Percentiles rank a stretch among this genome's conserved stretches.
Evolutionary conservation across 2,888 invertebrate species (phyloP).

Genomic region (Malthinus seriepunctatus): DNA sequence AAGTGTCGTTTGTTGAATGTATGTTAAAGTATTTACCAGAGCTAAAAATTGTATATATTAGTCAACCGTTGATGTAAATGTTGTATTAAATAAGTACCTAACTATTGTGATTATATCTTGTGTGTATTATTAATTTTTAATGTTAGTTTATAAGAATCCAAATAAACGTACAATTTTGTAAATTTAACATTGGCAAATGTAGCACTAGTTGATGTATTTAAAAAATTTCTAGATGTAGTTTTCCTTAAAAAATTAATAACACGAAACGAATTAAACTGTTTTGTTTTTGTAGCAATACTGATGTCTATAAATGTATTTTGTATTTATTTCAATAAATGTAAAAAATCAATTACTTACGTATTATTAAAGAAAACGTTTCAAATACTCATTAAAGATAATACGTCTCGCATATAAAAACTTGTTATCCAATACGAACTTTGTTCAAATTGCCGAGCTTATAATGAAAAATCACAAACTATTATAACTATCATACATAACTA

Average conservation of each 20-base stretch:
- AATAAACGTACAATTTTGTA: neutral
- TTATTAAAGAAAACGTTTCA: neutral
- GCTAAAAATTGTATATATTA: slow-evolving; percentile 18
- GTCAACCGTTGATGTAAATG: slow-evolving; percentile 4
- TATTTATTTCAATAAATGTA: slow-evolving; percentile 7
- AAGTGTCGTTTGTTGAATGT: slow-evolving; percentile 20
- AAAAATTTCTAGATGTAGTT: neutral
- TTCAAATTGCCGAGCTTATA: neutral
- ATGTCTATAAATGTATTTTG: slow-evolving; percentile 2
- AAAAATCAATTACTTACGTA: neutral
- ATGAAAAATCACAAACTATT: too few species aligned
- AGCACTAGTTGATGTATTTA: neutral
- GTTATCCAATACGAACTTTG: neutral
- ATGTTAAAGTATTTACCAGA: slow-evolving; percentile 13
- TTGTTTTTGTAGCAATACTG: slow-evolving; percentile 2
- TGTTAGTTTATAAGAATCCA: slow-evolving; percentile 1
- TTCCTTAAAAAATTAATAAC: neutral
- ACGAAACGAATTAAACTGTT: too few species aligned
- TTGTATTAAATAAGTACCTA: slow-evolving; percentile 7
- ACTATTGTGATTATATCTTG: slow-evolving; percentile 5
- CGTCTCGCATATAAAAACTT: neutral
- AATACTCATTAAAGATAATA: too few species aligned
- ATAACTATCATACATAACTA: too few species aligned
- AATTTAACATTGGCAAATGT: neutral
- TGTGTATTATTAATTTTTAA: slow-evolving; percentile 7